Base-by-base conservation (phyloP, 2,888 invertebrate genomes). In the Chesias legatella region DNA sequence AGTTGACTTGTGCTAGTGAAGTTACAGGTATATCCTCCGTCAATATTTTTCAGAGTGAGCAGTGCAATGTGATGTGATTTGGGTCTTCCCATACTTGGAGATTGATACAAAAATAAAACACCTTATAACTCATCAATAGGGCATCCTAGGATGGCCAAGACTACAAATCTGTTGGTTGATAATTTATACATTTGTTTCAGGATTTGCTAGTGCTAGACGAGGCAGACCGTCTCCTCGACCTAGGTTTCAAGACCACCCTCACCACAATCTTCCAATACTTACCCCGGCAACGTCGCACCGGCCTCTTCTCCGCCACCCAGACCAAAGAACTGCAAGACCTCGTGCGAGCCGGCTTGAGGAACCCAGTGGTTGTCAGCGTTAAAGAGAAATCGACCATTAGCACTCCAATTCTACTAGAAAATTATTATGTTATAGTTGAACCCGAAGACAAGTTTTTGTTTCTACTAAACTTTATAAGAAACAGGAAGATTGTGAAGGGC, bases 291-390 rank as follows among this genome's bases (percentile, higher is more conserved):
- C 90, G 99, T 20, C 90, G 98, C 56, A 99, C 99, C 0, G 98
- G 98, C 0, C 89, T 99, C n/a, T 99, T 99, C 86, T 99, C 99
- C 0, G 99, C 99, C 0, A 99, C 99, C 1, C 99, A 99, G 84
- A 98, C 98, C 0, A 96, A 96, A 66, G 96, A 98, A 78, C 90
- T 98, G 0, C 93, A 96, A 48, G 94, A 96, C 62, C 82, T 99
- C 7, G 95, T 98, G 33, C 90, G 98, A 58, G 98, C 98, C 1
- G 99, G 99, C 0, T 81, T 99, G 4, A 88, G 98, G 53, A 98
- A 99, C 85, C 98, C 98, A 0, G 95, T 97, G 0, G 82, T 95
- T 0, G 93, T 99, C 6, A 92, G 94, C 8, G 97, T 99, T 0
- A 95, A 95, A 66, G 97, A 98, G 67, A 97, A 96, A 69, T 92